phyloP scores from a whole-genome alignment of 2,113 vertebrate species.

The Caracal caracal region DNA sequence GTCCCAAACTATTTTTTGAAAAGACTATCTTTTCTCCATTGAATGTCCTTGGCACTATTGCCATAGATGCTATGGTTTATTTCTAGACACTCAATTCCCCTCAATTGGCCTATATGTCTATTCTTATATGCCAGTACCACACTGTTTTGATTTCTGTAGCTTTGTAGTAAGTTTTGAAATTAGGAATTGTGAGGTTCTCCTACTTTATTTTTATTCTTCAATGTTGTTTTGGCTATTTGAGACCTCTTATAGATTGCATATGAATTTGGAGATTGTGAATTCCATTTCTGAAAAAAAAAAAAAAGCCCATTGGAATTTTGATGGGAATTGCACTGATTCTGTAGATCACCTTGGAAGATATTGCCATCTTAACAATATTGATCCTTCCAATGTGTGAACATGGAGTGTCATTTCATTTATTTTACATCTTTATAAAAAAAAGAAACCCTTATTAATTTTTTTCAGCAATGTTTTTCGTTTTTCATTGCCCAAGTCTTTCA shows the following conservation, averaged over 20 bases:
- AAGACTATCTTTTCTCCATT: background rate
- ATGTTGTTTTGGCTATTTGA: background rate
- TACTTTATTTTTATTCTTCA: background rate
- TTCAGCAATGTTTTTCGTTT: background rate
- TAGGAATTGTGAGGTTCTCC: background rate
- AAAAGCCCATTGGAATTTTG: background rate
- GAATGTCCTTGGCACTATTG: background rate
- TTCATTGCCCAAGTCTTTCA: background rate
- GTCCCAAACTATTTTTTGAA: background rate
- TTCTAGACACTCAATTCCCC: background rate
- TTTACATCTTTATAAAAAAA: background rate
- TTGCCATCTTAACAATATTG: background rate
- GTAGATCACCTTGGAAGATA: background rate
- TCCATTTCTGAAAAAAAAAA: background rate
- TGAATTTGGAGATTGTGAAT: background rate
- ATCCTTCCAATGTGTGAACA: background rate
- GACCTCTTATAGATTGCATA: background rate
- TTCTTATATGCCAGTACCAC: background rate
- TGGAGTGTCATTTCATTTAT: background rate
- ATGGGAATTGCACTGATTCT: background rate
- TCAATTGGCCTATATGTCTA: background rate
- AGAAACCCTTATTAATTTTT: background rate
- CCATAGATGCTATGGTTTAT: background rate
- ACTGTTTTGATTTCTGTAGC: background rate
- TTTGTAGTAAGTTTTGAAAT: constrained; percentile 1